Conservation (phyloP, 2,113 vertebrate genomes). For the Acanthochromis polyacanthus region DNA sequence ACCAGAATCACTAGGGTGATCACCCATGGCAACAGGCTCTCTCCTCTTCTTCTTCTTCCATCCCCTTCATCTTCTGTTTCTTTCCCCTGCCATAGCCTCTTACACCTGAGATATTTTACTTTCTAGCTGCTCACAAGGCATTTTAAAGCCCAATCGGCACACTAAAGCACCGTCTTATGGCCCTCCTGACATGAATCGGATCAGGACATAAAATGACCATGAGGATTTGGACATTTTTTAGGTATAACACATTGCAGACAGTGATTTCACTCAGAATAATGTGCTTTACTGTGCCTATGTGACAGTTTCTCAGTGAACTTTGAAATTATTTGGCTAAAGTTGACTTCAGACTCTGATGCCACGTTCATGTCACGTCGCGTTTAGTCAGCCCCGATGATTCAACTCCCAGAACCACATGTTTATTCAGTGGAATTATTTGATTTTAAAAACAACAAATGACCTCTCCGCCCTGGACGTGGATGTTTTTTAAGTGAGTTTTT, state of each 20-base stretch:
- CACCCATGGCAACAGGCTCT: constrained; percentile 66
- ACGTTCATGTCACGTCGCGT: neutral
- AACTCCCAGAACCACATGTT: no score
- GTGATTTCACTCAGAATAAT: no score
- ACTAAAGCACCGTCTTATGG: neutral
- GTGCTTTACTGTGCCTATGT: no score
- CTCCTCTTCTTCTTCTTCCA: constrained; percentile 3
- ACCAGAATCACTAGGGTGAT: constrained; percentile 91
- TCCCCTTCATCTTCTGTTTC: neutral
- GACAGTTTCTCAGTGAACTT: no score
- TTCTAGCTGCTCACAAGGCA: neutral
- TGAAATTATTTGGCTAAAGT: no score
- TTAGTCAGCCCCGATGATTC: neutral
- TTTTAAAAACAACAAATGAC: no score
- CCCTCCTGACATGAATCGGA: fast-evolving
- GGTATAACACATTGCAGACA: no score
- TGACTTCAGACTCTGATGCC: constrained; percentile 6
- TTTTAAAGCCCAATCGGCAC: neutral
- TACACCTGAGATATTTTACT: neutral
- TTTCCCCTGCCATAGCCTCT: neutral
- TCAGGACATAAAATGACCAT: neutral
- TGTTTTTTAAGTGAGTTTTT: no score
- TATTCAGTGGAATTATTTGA: no score
- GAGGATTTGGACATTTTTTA: no score
- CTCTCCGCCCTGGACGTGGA: no score